Evolutionary conservation across 2,113 vertebrate species (phyloP), one percentile per base, ranked within the genome.

Genomic region (Sinocyclocheilus anshuiensis): DNA sequence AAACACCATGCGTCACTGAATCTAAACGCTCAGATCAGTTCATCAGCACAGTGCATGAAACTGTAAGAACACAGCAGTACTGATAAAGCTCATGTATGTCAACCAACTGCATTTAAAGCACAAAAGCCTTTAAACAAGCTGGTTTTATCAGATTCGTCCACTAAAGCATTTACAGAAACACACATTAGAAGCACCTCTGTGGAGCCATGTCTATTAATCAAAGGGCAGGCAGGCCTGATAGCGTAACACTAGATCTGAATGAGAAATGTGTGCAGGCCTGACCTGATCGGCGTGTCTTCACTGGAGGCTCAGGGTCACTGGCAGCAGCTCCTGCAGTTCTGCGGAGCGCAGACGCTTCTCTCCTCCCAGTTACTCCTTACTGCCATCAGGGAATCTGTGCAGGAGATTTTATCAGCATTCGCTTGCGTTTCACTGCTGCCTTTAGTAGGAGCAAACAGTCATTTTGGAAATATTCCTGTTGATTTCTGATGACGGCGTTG

Each of bases 301-400:
- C 76, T 33, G 84, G 78, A 81, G 87, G 69, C 85, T 89, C 81
- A 26, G 26, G 72, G 69, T 65, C 88, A 91, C 20, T 61, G 57
- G 22, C 57, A 61, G 22, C 20, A 61, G 57, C 57, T 90, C 87
- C 86, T 84, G 84, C 89, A 72, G 81, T 86, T 86, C 84, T 85
- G 86, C 33, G 45, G 77, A 83, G 22, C 59, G 26, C 53, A 79
- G 86, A 61, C 77, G 48, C 77, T 86, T 91, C 86, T 91, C 84
- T 90, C 90, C 92, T 94, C 91, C 91, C 91, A 86, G 90, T 55
- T 85, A 82, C 87, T 89, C 87, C 84, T 84, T 77, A 33, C 88
- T 89, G 88, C 88, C 88, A 86, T 86, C 88, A 84, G 81, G 65
- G 45, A 84, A 86, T 84, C 83, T 63, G 67, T 76, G 29, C 18